Percentiles rank a stretch among this genome's conserved stretches.
Evolutionary conservation across 2,113 vertebrate genomes (phyloP).

Genomic region (Vireo altiloquus): DNA sequence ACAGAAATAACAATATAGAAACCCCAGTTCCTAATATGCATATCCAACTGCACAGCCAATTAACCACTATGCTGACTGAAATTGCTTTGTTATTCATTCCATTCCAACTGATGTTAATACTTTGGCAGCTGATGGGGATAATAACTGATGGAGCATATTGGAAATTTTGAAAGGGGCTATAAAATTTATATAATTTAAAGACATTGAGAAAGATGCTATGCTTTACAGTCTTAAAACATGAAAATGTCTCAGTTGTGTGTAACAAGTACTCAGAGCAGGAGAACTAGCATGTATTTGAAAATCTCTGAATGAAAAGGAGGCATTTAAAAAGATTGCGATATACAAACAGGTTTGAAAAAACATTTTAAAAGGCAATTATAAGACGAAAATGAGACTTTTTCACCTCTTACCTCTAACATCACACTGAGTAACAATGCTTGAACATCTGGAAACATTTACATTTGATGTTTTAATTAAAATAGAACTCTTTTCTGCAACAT

Average conservation of each 20-base stretch:
- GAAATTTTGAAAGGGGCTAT: constrained; percentile 59
- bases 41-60: constrained; percentile 74
- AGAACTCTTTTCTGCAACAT: neutral
- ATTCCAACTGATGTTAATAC: constrained; percentile 66
- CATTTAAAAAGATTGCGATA: neutral
- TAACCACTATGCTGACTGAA: constrained; percentile 73
- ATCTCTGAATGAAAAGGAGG: neutral
- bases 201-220: constrained; percentile 17
- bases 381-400: neutral
- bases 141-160: constrained; percentile 65
- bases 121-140: constrained; percentile 67
- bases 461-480: constrained; percentile 31
- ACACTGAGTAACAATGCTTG: neutral
- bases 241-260: neutral
- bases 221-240: neutral
- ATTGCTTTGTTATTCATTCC: constrained; percentile 74
- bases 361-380: neutral
- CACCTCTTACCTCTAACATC: neutral
- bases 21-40: constrained; percentile 68
- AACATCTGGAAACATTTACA: constrained; percentile 51
- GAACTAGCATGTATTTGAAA: neutral
- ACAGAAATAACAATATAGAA: constrained; percentile 78
- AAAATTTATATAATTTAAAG: constrained; percentile 61
- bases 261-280: neutral
- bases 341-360: neutral